phyloP scores from a whole-genome alignment of 2,797 vertebrate genomes.

The Scleropages formosus region DNA sequence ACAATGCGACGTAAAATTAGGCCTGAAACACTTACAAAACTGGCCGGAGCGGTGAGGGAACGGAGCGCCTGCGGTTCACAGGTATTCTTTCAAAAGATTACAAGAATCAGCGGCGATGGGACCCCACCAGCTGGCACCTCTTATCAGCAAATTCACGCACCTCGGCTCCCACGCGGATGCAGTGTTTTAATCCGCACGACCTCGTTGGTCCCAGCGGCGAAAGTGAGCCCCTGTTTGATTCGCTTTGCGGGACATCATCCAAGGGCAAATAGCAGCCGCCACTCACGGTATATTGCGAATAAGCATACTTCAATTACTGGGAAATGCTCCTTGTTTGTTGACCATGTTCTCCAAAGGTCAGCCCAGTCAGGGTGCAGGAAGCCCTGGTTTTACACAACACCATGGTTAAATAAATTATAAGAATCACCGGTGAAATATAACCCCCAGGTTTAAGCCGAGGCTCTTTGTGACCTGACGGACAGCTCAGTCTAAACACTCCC shows the following conservation, averaged over 20 bases:
- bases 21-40: not conserved
- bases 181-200: conserved; percentile 61
- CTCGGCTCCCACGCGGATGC: conserved; percentile 53
- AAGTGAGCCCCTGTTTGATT: conserved; percentile 75
- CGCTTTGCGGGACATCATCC: conserved; percentile 76
- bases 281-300: conserved; percentile 76
- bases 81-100: not conserved
- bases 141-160: conserved; percentile 44
- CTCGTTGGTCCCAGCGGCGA: conserved; percentile 60
- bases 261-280: conserved; percentile 82
- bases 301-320: conserved; percentile 84
- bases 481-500: conserved; percentile 82
- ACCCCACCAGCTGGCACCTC: too few species aligned
- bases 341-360: conserved; percentile 88
- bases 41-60: not conserved
- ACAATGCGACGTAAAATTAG: not conserved
- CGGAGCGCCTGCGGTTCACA: not conserved
- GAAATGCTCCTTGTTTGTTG: conserved; percentile 87
- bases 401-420: conserved; percentile 95
- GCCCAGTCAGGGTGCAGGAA: conserved; percentile 82
- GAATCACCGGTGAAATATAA: conserved; percentile 80
- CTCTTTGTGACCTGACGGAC: conserved; percentile 81
- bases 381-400: conserved; percentile 87
- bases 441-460: conserved; percentile 61
- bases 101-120: too few species aligned